phyloP scores from a whole-genome alignment of 2,113 vertebrate genomes.

The Callorhinus ursinus region DNA sequence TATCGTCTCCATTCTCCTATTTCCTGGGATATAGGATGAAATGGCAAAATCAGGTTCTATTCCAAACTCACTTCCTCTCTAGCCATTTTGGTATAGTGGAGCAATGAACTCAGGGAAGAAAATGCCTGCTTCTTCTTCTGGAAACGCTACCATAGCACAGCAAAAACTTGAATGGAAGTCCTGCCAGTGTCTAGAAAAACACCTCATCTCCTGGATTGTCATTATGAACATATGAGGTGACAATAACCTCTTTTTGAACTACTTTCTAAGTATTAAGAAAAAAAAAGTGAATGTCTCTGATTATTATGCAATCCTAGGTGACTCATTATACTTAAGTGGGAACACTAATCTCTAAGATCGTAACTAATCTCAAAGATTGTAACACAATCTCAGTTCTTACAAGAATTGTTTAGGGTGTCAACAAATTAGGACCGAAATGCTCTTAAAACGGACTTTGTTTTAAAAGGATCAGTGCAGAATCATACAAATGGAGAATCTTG shows the following conservation, averaged over 20 bases:
- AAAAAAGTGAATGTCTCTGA: not conserved
- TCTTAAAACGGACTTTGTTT: constrained; percentile 6
- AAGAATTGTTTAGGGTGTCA: not conserved
- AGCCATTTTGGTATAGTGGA: not conserved
- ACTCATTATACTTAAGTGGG: not conserved
- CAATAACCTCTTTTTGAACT: not conserved
- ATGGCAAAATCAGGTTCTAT: not conserved
- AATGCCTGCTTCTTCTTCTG: not conserved
- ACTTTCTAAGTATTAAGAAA: not conserved
- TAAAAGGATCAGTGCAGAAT: not conserved
- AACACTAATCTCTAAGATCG: not conserved
- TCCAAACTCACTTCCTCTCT: not conserved
- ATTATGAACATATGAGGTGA: not conserved
- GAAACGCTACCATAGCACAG: not conserved
- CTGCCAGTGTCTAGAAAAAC: not conserved
- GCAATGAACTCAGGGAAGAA: not conserved
- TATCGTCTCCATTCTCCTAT: not conserved
- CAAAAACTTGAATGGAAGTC: not conserved
- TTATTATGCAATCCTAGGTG: not conserved
- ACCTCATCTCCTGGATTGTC: not conserved
- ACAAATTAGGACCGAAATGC: not conserved
- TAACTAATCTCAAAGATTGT: not conserved
- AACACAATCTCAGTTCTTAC: not conserved
- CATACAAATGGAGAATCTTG: not conserved
- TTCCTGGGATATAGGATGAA: not conserved